phyloP scores from a whole-genome alignment of 2,888 invertebrate species.

The Cephonodes hylas region DNA sequence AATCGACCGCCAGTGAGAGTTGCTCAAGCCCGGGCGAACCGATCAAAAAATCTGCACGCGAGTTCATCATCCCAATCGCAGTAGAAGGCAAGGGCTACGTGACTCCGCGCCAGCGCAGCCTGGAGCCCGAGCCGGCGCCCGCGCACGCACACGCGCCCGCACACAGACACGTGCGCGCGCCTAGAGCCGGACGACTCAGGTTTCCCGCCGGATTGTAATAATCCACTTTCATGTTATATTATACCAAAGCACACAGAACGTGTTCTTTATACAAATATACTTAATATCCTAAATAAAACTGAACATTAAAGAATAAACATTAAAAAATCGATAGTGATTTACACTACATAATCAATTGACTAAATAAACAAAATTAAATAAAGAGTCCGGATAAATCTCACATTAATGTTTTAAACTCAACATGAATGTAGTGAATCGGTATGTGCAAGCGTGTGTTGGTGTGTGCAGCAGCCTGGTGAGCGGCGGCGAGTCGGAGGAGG shows the following conservation, averaged over 20 bases:
- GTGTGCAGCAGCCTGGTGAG: conserved; percentile 81
- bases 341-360: not conserved
- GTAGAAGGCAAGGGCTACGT: conserved; percentile 94
- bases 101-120: conserved; percentile 86
- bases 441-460: not conserved
- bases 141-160: conserved; percentile 80
- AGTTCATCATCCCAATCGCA: conserved; percentile 96
- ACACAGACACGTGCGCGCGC: not conserved
- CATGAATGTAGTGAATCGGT: too few relatives aligned
- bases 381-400: too few relatives aligned
- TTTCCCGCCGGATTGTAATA: conserved; percentile 2
- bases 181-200: not conserved
- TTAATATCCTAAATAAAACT: too few relatives aligned
- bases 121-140: conserved; percentile 86
- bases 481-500: conserved; percentile 86
- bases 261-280: not conserved
- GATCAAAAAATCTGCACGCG: conserved; percentile 92
- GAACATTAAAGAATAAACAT: too few relatives aligned
- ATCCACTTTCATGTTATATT: conserved; percentile 33
- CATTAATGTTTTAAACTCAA: too few relatives aligned
- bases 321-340: too few relatives aligned
- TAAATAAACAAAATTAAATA: not conserved
- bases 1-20: conserved; percentile 82
- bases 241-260: not conserved
- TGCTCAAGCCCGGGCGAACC: conserved; percentile 80